Conservation (phyloP, 2,888 invertebrate genomes). For the Drosophila barbarae region DNA sequence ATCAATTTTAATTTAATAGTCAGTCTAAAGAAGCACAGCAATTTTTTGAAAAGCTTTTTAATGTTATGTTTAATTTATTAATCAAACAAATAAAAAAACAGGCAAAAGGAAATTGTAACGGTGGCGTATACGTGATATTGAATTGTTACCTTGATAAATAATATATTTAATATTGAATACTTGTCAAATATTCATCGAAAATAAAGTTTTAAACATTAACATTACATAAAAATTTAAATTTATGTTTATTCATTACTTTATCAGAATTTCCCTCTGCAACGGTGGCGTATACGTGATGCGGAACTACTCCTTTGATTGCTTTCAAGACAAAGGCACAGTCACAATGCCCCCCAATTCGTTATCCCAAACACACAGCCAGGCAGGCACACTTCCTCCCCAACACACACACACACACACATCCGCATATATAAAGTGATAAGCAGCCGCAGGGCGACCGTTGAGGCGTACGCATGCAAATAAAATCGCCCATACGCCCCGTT, state of each 20-base stretch:
- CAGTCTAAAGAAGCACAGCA: background rate
- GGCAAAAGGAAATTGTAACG: too few relatives aligned
- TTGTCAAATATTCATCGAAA: rapidly evolving
- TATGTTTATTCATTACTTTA: background rate
- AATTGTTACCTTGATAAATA: too few relatives aligned
- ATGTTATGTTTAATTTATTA: too few relatives aligned
- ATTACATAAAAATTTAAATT: background rate
- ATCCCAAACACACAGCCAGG: background rate
- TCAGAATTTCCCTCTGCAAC: background rate
- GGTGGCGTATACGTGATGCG: constrained; percentile 36
- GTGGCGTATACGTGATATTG: too few relatives aligned
- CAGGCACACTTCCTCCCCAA: background rate
- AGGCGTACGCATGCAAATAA: constrained; percentile 59
- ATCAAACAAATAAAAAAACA: too few relatives aligned
- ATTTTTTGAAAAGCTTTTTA: background rate
- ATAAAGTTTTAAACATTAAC: background rate
- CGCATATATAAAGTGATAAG: constrained; percentile 59
- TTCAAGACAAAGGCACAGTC: background rate
- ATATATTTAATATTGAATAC: too few relatives aligned
- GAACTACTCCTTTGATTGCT: constrained; percentile 31
- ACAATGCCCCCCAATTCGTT: constrained; percentile 10
- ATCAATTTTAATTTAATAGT: background rate
- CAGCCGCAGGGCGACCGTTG: constrained; percentile 54
- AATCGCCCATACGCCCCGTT: constrained; percentile 67
- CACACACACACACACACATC: background rate